Base-by-base conservation (phyloP, 2,888 invertebrate species). In the Cephus nigrinus region DNA sequence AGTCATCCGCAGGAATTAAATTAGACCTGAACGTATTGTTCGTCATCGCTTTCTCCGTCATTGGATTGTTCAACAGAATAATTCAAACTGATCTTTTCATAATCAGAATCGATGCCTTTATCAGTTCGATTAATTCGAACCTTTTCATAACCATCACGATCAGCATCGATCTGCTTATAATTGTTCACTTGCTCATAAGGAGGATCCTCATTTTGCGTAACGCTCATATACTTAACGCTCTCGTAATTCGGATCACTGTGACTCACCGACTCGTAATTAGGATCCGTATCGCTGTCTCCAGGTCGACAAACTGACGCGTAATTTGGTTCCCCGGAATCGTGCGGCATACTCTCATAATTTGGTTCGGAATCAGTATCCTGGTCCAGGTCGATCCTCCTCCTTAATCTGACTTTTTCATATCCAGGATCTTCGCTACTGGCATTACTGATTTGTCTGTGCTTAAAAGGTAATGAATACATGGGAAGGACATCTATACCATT, bases 171-270 rank as follows among this genome's bases (percentile, higher is more conserved):
- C 31, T 79, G 36, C 33, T 86, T 86, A 35, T 84, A 88, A 71
- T 82, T 86, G 68, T 85, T 87, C 30, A 91, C 88, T 80, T 87
- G 88, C 71, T 91, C 91, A 78, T 91, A 91, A 2, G 91, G 90
- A 0, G 96, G 95, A 75, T 96, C 95, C 75, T 95, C 95, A 79
- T 92, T 92, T 35, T 92, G 92, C 0, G 92, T 86, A 1, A 94
- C 88, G 80, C 94, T 95, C 85, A 95, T 93, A 91, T 96, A 96
- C 83, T 95, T 95, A 0, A 97, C 96, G 82, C 96, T 96, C 89
- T 97, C 96, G 86, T 97, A 97, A 89, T 96, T 96, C 0, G 96
- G 96, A 92, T 96, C 95, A 74, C 93, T 93, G 75, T 94, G 94
- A 76, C 93, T 93, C 0, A 95, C 95, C 1, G 94, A 94, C 86